A percentile compares a stretch with the other conserved stretches of the same genome.
These are phyloP conservation scores for Cephus runcator DNA, from an alignment of 2,888 invertebrate genomes.

Conservation along the genomic window DNA sequence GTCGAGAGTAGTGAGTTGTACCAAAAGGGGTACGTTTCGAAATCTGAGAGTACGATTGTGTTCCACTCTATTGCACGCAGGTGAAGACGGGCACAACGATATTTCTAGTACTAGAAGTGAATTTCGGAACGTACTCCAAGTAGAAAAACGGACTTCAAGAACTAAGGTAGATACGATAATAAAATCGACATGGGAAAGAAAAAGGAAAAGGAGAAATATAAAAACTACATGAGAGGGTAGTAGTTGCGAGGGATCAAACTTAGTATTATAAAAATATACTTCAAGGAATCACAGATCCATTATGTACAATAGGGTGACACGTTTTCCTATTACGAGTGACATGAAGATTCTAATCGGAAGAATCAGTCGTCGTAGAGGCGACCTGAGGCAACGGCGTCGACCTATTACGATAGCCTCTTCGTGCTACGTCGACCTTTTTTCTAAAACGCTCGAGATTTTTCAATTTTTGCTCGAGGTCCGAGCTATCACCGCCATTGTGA, in stretches of 20 bases:
- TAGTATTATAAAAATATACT: slow-evolving; percentile 58
- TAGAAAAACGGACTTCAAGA: background rate
- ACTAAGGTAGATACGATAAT: background rate
- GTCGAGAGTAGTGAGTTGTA: background rate
- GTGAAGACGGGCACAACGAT: background rate
- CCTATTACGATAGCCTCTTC: slow-evolving; percentile 48
- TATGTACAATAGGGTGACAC: slow-evolving; percentile 50
- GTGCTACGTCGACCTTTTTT: slow-evolving; percentile 54
- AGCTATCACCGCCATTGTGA: slow-evolving; percentile 42
- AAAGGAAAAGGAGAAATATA: slow-evolving; percentile 21
- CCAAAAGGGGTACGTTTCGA: background rate
- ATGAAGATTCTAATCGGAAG: slow-evolving; percentile 47
- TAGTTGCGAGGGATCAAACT: slow-evolving; percentile 37
- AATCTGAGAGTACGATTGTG: background rate
- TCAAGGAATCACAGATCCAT: slow-evolving; percentile 56
- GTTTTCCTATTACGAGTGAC: background rate
- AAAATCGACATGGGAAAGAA: slow-evolving; percentile 21
- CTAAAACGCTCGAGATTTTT: slow-evolving; percentile 50
- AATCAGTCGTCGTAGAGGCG: slow-evolving; percentile 42
- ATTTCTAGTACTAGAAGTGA: background rate
- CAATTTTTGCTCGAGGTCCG: slow-evolving; percentile 47
- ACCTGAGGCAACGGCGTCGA: slow-evolving; percentile 33
- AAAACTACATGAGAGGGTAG: slow-evolving; percentile 20
- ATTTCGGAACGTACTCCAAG: background rate
- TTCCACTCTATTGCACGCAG: background rate